A percentile compares a stretch with the other conserved stretches of the same genome.
phyloP scores from a whole-genome alignment of 2,113 vertebrate species.

The Etia nguti region DNA sequence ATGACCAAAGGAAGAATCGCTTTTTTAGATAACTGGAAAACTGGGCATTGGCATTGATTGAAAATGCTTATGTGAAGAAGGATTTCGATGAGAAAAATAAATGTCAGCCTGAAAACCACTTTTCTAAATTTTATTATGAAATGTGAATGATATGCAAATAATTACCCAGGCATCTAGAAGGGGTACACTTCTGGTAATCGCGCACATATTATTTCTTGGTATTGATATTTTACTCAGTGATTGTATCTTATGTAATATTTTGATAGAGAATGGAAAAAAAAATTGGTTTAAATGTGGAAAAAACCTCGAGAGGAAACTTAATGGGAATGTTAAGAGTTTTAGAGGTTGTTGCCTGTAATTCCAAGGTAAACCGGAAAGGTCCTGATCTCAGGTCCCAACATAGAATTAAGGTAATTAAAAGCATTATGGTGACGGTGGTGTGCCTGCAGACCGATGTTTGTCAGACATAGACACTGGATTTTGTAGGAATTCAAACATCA shows the following conservation, averaged over 20 bases:
- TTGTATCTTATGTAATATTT: not conserved
- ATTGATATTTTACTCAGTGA: not conserved
- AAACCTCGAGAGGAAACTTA: not conserved
- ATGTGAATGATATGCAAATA: not conserved
- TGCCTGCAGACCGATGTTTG: conserved; percentile 61
- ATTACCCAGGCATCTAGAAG: not conserved
- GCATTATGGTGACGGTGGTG: conserved; percentile 44
- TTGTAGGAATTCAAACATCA: conserved; percentile 47
- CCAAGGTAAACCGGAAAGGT: conserved; percentile 40
- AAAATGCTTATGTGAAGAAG: not conserved
- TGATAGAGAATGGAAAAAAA: not conserved
- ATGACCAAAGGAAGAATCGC: not conserved
- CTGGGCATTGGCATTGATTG: not conserved
- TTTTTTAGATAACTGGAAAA: not conserved
- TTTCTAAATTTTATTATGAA: not conserved
- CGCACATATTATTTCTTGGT: not conserved
- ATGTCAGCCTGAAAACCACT: not conserved
- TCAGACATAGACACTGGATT: conserved; percentile 42
- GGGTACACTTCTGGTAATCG: not conserved
- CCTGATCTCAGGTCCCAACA: conserved; percentile 46
- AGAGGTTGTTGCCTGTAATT: conserved; percentile 34
- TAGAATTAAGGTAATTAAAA: conserved; percentile 66
- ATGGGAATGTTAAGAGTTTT: conserved; percentile 12
- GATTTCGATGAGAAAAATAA: not conserved
- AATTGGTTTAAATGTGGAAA: not conserved